These are phyloP conservation scores for Lissonota sp. DNA, from an alignment of 2,888 invertebrate genomes.

Conservation along the genomic window DNA sequence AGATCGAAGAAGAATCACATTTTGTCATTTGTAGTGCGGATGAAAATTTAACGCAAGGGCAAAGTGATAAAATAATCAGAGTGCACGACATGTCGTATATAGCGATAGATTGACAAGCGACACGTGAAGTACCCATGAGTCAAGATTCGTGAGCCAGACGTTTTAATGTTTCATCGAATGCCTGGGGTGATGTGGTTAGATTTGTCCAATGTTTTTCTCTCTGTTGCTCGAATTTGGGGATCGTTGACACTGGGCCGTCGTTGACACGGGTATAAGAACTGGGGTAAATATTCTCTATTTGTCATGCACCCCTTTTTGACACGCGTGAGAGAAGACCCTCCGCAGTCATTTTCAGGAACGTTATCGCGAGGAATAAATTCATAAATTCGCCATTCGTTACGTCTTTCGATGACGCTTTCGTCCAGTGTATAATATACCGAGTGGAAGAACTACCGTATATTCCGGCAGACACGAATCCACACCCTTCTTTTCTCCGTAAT, in stretches of 20 bases:
- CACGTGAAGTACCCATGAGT: conserved; percentile 12
- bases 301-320: conserved; percentile 70
- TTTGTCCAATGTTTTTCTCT: conserved; percentile 25
- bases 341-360: conserved; percentile 70
- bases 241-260: conserved; percentile 25
- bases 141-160: not conserved
- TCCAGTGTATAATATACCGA: conserved; percentile 6
- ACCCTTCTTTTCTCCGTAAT: conserved; percentile 55
- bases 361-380: conserved; percentile 71
- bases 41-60: not conserved
- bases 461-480: conserved; percentile 25
- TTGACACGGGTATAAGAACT: conserved; percentile 36
- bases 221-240: conserved; percentile 24
- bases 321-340: conserved; percentile 46
- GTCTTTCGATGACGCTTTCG: conserved; percentile 23
- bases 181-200: conserved; percentile 8
- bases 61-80: conserved; percentile 25
- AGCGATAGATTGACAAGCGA: conserved; percentile 40
- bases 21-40: not conserved
- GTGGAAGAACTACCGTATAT: conserved; percentile 31
- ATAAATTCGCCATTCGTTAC: conserved; percentile 67
- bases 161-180: conserved; percentile 36
- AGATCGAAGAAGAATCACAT: conserved; percentile 6
- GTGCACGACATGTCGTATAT: conserved; percentile 9
- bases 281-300: conserved; percentile 53